Evolutionary conservation across 2,113 vertebrate genomes (phyloP), one percentile per base, ranked within the genome.

Genomic region (Brevimyrus niger): DNA sequence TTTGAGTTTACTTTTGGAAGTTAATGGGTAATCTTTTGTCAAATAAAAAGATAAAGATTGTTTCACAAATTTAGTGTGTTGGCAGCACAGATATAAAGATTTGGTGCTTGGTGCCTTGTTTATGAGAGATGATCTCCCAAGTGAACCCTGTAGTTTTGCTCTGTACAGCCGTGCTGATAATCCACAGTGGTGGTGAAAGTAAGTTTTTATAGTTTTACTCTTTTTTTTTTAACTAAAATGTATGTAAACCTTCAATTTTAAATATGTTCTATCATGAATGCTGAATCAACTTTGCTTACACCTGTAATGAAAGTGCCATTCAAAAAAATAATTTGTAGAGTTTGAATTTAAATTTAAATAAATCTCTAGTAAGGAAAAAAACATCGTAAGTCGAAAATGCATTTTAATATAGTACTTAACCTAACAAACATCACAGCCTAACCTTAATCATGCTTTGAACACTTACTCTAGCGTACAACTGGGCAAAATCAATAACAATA

Each of bases 21-120:
- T 95, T 95, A 95, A 94, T 95, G 89, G 91, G 88, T 95, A 95
- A 94, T 93, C 93, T 53, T 90, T 93, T 44, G 44, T 92, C 94
- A 95, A 95, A 96, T 93, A 95, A 80, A 93, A 88, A 88, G 89
- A 51, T 35, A 86, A 86, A 86, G 38, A 86, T 51, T 51, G 23
- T 86, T 53, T 85, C 15, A 27, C 73, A 80, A 84, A 46, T 84
- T 47, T 46, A 21, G 58, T 87, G 42, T 47, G 47, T 23, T 88
- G 51, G 44, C 48, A 3, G n/a, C 7, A 38, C 35, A 85, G 23
- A 3, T 10, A 47, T 21, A 89, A 11, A 23, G 31, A 7, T 15
- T 53, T 46, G 53, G 80, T 19, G 50, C 3, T 42, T 86, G 17
- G 6, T 5, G 27, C 47, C 27, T 31, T 35, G 73, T 73, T 73